These are phyloP conservation scores for Amblyraja radiata DNA, from an alignment of 2,797 vertebrate species.

Conservation along the genomic window DNA sequence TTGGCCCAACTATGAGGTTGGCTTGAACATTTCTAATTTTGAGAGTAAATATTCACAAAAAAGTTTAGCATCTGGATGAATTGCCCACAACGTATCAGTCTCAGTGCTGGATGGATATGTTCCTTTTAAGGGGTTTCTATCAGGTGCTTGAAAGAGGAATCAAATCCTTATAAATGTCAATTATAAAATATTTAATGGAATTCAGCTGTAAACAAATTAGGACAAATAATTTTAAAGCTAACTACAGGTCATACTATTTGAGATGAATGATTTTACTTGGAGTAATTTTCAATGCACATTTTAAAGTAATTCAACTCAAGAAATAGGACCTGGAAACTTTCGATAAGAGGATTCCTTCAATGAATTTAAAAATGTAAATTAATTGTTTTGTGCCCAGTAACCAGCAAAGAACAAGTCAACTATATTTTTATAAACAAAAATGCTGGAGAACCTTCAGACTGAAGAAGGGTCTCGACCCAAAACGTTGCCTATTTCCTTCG, in stretches of 20 bases:
- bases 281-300: neutral
- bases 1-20: neutral
- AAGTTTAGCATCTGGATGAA: neutral
- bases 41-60: neutral
- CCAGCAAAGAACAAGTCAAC: neutral
- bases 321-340: neutral
- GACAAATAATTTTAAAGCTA: neutral
- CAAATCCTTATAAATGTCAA: neutral
- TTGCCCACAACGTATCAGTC: neutral
- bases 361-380: constrained; percentile 16
- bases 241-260: neutral
- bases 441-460: too few species aligned
- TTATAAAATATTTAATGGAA: neutral
- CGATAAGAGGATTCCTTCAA: neutral
- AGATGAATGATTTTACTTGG: neutral
- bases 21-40: neutral
- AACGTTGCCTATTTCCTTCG: too few species aligned
- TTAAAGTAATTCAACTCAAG: neutral
- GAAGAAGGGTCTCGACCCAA: too few species aligned
- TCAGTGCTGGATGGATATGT: neutral
- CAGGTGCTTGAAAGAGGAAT: neutral
- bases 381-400: neutral
- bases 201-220: neutral
- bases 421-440: neutral
- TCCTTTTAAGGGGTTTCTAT: neutral